Base-by-base conservation (phyloP, 2,888 invertebrate species). In the Silvanus unidentatus region DNA sequence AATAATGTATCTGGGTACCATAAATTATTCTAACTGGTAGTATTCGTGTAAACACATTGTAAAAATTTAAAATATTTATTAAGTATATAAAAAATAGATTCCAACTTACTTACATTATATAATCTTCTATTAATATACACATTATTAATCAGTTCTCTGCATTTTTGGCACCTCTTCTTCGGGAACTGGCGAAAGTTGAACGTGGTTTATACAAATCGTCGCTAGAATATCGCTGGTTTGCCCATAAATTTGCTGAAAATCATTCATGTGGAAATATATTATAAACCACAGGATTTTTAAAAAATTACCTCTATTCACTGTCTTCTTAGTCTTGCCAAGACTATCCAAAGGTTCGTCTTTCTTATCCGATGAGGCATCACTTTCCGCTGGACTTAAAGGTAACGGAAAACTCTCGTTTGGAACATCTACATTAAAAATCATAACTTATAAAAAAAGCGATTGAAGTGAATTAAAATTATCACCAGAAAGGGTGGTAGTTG, bases 171-270 rank as follows among this genome's bases (percentile, higher is more conserved):
- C 58, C 51, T 48, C 73, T 64, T 50, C 79, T 73, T 52, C 77
- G 72, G 48, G 76, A 75, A 45, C 75, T 72, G 49, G 77, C 74
- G 55, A 81, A 73, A 32, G 77, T 62, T 34, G 80, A 79, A 53
- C 83, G 73, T 42, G 85, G 84, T 65, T 85, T 85, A 66, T 85
- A 86, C 45, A 85, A 72, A 70, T 86, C 85, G 57, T 83, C 82
- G 55, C 78, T 81, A 44, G 79, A 76, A 62, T 85, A 85, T 48
- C 82, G 75, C 64, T 84, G 80, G 8, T 14, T 30, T 4, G 22
- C 41, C 39, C n/a, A 39, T 3, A 32, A 40, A 27, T 32, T 32
- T 4, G n/a, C 15, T 29, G 8, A 10, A 14, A 40, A 16, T n/a
- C n/a, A n/a, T n/a, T n/a, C n/a, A n/a, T n/a, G n/a, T n/a, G n/a